Base-by-base conservation (phyloP, 2,113 vertebrate species). In the Notarius lentiginosus region DNA sequence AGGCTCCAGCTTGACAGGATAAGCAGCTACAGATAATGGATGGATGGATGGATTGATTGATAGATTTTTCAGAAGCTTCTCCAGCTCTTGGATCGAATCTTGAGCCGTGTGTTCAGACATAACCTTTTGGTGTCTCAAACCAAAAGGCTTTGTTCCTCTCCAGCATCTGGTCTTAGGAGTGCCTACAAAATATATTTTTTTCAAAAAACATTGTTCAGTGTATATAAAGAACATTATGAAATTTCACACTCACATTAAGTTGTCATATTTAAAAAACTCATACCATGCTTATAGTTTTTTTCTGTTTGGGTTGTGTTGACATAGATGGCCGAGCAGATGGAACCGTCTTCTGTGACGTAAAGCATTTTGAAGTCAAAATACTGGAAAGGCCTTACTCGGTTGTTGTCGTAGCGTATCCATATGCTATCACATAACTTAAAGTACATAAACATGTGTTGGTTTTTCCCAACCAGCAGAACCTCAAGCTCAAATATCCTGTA, bases 401-500 rank as follows among this genome's bases (percentile, higher is more conserved):
- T 18, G 7, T 86, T 34, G n/a, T 86, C 84, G 2, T 61, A 24
- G 49, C n/a, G 49, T 27, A 86, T 55, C 84, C 84, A 86, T 30
- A 5, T 17, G 22, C 12, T 1, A 0, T 79, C 9, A 1, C 11
- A 41, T 5, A 86, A 24, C 47, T 68, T 79, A 53, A 79, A 86
- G 27, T 49, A 86, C 84, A 86, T 79, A 14, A 9, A 51, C 75
- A 86, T 86, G 61, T 86, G 84, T 3, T 5, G 2, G 4, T 1
- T 11, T 17, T 55, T 14, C 7, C 75, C 75, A 5, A 79, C 11
- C 27, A 86, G 76, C 49, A 65, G 6, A 47, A 86, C 34, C 49
- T 66, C 47, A 4, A 86, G 75, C 49, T 68, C 20, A 68, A 76
- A 86, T n/a, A 7, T 56, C 49, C 84, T 86, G 22, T 76, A n/a